These are phyloP conservation scores for Australoheros facetus DNA, from an alignment of 2,797 vertebrate genomes.

Conservation along the genomic window DNA sequence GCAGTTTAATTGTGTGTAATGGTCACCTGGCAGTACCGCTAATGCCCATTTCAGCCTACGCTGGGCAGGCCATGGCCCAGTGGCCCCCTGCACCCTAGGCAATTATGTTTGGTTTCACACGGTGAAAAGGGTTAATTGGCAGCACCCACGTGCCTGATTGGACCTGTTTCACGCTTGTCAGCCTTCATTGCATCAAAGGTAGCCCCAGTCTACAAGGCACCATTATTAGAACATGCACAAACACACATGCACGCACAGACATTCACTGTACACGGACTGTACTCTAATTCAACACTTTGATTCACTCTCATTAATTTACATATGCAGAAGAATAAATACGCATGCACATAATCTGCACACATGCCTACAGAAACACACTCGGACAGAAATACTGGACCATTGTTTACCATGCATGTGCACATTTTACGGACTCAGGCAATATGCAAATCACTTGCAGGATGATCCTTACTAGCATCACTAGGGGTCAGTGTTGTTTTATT, in stretches of 20 bases:
- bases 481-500: slow-evolving; percentile 80
- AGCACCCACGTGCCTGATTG: slow-evolving; percentile 83
- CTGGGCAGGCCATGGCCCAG: slow-evolving; percentile 74
- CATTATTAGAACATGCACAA: slow-evolving; percentile 66
- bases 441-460: slow-evolving; percentile 22
- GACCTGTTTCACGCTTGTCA: slow-evolving; percentile 86
- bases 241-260: slow-evolving; percentile 29
- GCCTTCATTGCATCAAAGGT: slow-evolving; percentile 82
- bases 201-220: slow-evolving; percentile 70
- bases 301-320: not conserved
- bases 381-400: not conserved
- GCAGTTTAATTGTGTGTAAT: slow-evolving; percentile 75
- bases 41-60: slow-evolving; percentile 80
- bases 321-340: not conserved
- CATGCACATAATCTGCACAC: not conserved
- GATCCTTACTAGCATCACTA: slow-evolving; percentile 53
- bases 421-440: not conserved
- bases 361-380: not conserved
- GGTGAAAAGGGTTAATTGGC: slow-evolving; percentile 86
- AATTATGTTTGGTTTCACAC: slow-evolving; percentile 83
- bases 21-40: slow-evolving; percentile 78
- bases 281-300: slow-evolving; percentile 16
- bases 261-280: slow-evolving; percentile 20
- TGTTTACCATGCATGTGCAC: not conserved
- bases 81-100: slow-evolving; percentile 75